phyloP scores from a whole-genome alignment of 1,140 invertebrate species.

The Brachionus asplanchnoidis region DNA sequence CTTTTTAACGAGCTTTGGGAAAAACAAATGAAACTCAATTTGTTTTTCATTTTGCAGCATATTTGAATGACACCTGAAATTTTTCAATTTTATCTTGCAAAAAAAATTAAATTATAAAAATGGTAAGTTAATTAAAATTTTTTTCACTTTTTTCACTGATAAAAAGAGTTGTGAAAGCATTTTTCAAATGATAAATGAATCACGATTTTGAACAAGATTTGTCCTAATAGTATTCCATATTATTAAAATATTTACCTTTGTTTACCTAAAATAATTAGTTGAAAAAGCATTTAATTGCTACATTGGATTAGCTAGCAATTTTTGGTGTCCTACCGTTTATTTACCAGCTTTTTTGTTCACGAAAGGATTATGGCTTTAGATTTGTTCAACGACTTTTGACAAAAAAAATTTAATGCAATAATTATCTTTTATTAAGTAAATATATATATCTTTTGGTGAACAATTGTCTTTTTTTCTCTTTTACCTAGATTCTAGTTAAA shows the following conservation, averaged over 20 bases:
- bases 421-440: background rate
- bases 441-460: background rate
- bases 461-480: background rate
- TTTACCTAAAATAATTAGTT: background rate
- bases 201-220: background rate
- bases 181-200: background rate
- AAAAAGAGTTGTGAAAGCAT: background rate
- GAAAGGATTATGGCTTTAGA: background rate
- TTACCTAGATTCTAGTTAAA: background rate
- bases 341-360: background rate
- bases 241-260: background rate
- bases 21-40: constrained; percentile 1
- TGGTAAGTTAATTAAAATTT: constrained; percentile 6
- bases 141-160: background rate
- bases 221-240: background rate
- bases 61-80: background rate
- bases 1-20: background rate
- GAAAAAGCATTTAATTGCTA: background rate
- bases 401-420: background rate
- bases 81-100: background rate
- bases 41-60: constrained; percentile 4
- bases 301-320: background rate
- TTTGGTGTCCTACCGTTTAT: background rate
- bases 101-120: background rate
- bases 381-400: background rate